Base-by-base conservation (phyloP, 1,140 invertebrate genomes). In the Pseudomyrmex flavicornis region DNA sequence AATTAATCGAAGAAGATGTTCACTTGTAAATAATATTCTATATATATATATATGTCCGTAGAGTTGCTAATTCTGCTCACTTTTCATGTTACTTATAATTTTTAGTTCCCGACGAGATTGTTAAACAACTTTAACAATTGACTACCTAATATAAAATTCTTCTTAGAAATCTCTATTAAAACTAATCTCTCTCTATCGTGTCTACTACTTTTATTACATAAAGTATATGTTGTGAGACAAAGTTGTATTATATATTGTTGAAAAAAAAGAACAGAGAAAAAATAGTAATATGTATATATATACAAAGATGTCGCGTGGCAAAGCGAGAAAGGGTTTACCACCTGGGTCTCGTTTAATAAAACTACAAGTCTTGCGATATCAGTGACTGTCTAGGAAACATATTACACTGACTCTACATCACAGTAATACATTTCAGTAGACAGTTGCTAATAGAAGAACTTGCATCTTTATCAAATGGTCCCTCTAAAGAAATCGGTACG, bases 201-300 rank as follows among this genome's bases (percentile, higher is more conserved):
- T 35, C 35, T 35, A 35, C 35, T 70, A 83, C 84, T 77, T 80
- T 82, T 85, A 85, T 59, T 72, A 52, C 58, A 59, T 76, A 88
- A 62, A 50, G 48, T 56, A 63, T 58, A 83, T 58, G 44, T 62
- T 87, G 82, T 80, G 79, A 35, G 35, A 35, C 35, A 84, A 79
- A 86, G 22, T 44, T 89, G 87, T 89, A 88, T 52, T 68, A 87
- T 86, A 89, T 52, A 35, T 35, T 88, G 87, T 89, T 85, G 68
- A 80, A 77, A 75, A 62, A 70, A 35, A 22, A 66, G 46, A 61
- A 50, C 20, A 54, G 66, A 54, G 59, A n/a, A 35, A 77, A 54
- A 22, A 44, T 56, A 44, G 17, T 46, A 65, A 83, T 20, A 54
- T 35, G 44, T 20, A 70, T 10, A 35, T 26, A 70, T 10, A 50